phyloP scores from a whole-genome alignment of 2,797 vertebrate species.

The Enteromius unitaeniatus region DNA sequence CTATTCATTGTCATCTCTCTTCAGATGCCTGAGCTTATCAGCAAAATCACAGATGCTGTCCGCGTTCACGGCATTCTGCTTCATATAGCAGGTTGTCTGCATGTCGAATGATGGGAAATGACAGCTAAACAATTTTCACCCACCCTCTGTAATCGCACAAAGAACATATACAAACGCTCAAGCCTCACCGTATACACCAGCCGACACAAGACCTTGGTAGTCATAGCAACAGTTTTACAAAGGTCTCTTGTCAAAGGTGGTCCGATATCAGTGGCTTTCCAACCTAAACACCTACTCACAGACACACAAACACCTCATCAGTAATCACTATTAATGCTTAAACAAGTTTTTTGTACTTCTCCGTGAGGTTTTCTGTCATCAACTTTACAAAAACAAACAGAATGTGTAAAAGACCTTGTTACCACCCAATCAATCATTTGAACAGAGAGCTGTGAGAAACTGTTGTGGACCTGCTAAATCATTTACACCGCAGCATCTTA shows the following conservation, averaged over 20 bases:
- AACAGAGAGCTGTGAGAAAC: neutral
- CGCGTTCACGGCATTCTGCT: neutral
- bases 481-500: constrained; percentile 1
- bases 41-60: neutral
- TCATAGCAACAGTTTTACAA: constrained; percentile 58
- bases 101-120: constrained; percentile 36
- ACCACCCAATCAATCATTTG: constrained; percentile 23
- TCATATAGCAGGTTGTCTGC: constrained; percentile 32
- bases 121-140: constrained; percentile 51
- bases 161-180: constrained; percentile 11
- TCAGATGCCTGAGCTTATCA: constrained; percentile 17
- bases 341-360: constrained; percentile 20
- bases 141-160: constrained; percentile 31
- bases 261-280: constrained; percentile 47
- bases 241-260: constrained; percentile 39
- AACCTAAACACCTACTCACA: constrained; percentile 32
- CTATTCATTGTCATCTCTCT: constrained; percentile 16
- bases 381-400: neutral
- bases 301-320: neutral
- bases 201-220: constrained; percentile 51
- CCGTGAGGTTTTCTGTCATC: neutral
- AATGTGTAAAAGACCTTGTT: neutral
- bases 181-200: constrained; percentile 37
- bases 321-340: constrained; percentile 19
- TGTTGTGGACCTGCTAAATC: constrained; percentile 18